phyloP scores from a whole-genome alignment of 2,113 vertebrate species.

The Telmatochromis sp. region DNA sequence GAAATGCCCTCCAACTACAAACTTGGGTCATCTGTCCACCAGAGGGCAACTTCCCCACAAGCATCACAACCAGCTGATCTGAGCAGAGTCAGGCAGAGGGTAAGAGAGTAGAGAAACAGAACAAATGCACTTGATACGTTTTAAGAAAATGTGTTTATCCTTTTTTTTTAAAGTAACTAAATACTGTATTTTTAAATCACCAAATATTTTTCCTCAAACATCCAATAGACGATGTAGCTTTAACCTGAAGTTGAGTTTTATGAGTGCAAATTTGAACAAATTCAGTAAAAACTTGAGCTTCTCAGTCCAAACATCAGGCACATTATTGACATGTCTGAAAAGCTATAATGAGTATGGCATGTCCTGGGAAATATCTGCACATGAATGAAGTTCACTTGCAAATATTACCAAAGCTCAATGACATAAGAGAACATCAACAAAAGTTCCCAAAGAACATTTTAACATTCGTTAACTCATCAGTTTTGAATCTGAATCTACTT shows the following conservation, averaged over 20 bases:
- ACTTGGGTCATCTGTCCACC: not conserved
- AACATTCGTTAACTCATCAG: not conserved
- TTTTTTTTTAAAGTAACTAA: fast-evolving
- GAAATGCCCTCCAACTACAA: not conserved
- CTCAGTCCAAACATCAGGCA: not conserved
- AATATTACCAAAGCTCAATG: not conserved
- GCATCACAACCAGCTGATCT: not conserved
- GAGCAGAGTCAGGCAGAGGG: not conserved
- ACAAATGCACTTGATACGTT: not conserved
- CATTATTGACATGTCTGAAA: not conserved
- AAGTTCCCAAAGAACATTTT: not conserved
- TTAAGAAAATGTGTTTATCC: not conserved
- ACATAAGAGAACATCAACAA: not conserved
- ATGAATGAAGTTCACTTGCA: not conserved
- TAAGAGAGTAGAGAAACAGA: not conserved
- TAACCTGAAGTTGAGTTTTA: not conserved
- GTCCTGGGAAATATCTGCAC: not conserved
- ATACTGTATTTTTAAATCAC: not conserved
- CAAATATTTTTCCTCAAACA: not conserved
- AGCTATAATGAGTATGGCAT: not conserved
- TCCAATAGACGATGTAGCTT: fast-evolving
- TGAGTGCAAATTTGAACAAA: not conserved
- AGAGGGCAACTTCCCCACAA: not conserved
- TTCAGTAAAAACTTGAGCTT: not conserved
- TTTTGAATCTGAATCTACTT: not conserved